Conservation (phyloP, 2,113 vertebrate genomes). For the Ia io region DNA sequence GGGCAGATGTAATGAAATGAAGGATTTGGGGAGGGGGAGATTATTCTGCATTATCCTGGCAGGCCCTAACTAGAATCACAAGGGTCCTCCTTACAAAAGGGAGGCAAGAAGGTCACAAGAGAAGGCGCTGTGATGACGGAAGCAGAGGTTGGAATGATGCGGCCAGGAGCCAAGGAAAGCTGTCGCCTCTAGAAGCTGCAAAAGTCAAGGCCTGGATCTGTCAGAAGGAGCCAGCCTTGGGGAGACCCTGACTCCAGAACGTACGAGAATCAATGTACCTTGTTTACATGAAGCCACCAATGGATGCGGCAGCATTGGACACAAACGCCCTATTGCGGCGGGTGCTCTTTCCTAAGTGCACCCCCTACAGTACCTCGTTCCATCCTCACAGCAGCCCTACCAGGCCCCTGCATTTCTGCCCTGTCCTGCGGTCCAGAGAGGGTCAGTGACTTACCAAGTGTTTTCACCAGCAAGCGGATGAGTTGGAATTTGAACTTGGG, state of each 20-base stretch:
- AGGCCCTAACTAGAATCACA: not conserved
- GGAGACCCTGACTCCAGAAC: not conserved
- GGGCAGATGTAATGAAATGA: not conserved
- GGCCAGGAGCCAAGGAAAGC: not conserved
- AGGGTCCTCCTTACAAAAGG: not conserved
- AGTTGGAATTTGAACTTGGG: not conserved
- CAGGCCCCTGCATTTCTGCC: not conserved
- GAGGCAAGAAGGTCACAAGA: not conserved
- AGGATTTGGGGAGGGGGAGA: not conserved
- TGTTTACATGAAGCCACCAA: not conserved
- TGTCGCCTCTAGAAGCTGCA: not conserved
- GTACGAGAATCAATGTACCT: not conserved
- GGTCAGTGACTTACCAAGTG: not conserved
- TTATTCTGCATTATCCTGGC: not conserved
- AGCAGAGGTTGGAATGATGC: rapidly evolving
- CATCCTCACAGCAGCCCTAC: not conserved
- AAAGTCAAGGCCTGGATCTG: rapidly evolving
- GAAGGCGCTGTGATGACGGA: rapidly evolving
- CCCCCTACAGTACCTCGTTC: not conserved
- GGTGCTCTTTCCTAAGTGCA: rapidly evolving
- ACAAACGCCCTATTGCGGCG: rapidly evolving
- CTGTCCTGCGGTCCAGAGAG: not conserved
- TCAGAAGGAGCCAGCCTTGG: not conserved
- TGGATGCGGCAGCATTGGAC: not conserved
- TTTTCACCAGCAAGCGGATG: not conserved